Percentiles rank a stretch among this genome's conserved stretches.
These are phyloP conservation scores for Megaceryle alcyon DNA, from an alignment of 2,797 vertebrate species.

Conservation along the genomic window DNA sequence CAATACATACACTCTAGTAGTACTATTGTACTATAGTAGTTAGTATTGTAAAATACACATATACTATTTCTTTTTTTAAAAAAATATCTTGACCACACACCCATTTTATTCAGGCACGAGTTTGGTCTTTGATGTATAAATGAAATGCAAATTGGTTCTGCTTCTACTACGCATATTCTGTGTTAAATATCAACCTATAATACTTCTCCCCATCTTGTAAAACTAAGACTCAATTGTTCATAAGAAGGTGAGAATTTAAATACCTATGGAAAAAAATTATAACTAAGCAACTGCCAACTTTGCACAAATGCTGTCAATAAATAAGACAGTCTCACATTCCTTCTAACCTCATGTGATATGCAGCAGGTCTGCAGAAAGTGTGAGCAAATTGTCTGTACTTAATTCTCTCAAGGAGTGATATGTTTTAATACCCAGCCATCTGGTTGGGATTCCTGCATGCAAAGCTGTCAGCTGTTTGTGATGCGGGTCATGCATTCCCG, in stretches of 20 bases:
- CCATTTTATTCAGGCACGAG: background rate
- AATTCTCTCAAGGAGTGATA: constrained; percentile 86
- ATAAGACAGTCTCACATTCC: constrained; percentile 71
- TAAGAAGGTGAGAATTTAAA: constrained; percentile 2
- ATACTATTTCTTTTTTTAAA: background rate
- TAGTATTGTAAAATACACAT: too few relatives aligned
- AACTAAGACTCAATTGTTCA: background rate
- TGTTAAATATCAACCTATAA: background rate
- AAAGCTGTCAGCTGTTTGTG: constrained; percentile 80
- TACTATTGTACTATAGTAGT: too few relatives aligned
- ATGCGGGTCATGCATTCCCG: constrained; percentile 86
- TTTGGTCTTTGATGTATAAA: background rate
- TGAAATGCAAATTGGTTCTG: background rate
- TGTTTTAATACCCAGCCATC: constrained; percentile 90
- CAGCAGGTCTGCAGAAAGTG: constrained; percentile 74
- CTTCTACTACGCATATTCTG: background rate
- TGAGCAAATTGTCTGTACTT: constrained; percentile 78
- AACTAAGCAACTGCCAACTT: constrained; percentile 65
- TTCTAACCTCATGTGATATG: constrained; percentile 71
- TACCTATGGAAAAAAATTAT: constrained; percentile 26
- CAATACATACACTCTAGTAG: background rate
- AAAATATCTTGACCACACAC: background rate
- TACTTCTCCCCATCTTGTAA: background rate
- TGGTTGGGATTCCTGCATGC: constrained; percentile 82
- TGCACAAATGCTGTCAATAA: constrained; percentile 73